Base-by-base conservation (phyloP, 1,140 invertebrate species). In the Pristionchus pacificus region DNA sequence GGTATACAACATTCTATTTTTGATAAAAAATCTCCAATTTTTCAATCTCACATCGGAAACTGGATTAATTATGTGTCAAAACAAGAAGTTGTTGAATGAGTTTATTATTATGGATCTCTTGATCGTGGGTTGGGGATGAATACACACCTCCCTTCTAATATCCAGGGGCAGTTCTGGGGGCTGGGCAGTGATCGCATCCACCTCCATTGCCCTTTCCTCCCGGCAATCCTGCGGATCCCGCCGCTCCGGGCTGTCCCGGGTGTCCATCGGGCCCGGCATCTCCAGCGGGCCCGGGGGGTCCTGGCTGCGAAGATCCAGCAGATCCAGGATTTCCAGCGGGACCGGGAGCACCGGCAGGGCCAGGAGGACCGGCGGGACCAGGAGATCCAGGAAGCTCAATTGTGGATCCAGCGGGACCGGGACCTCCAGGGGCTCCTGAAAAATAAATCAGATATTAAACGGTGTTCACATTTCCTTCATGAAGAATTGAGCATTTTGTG, bases 241-340 rank as follows among this genome's bases (percentile, higher is more conserved):
- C 14, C 14, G 55, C 55, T 14, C 55, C 55, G n/a, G 55, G 55
- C 14, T 57, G 14, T 57, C 55, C 55, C 14, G 55, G 55, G n/a
- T 14, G 14, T 57, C 55, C 55, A 57, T 57, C 55, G 55, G 55
- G 55, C n/a, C 55, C 55, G n/a, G 55, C 14, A 14, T 57, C 55
- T 57, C 55, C 55, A 57, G 55, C 55, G 55, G 55, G 55, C n/a
- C 55, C 55, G n/a, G 55, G 55, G n/a, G 55, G 55, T 57, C 55
- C 55, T 14, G 55, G 55, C 55, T 57, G 55, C 14, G 14, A 14
- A n/a, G 55, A 57, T 57, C 55, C n/a, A n/a, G n/a, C n/a, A n/a
- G n/a, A n/a, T n/a, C n/a, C n/a, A n/a, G n/a, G n/a, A n/a, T n/a
- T n/a, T n/a, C n/a, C n/a, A n/a, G n/a, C n/a, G n/a, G n/a, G n/a